Percentiles rank a stretch among this genome's conserved stretches.
Conservation (phyloP, 2,888 invertebrate genomes). For the Lithophane semibrunnea region DNA sequence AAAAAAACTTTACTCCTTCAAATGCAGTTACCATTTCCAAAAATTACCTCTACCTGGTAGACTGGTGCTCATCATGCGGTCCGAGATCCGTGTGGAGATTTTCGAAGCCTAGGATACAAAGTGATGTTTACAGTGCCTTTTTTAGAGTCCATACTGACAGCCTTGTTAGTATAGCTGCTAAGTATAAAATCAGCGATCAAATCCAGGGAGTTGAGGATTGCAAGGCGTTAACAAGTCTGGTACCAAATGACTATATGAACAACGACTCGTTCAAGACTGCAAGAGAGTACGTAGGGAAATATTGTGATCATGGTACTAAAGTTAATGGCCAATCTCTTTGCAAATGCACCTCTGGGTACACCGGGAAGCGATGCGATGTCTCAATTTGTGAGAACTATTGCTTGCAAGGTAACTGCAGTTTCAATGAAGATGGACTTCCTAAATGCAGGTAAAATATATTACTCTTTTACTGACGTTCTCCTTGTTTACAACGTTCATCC, state of each 20-base stretch:
- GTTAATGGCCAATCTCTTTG: background rate
- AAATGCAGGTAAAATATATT: constrained; percentile 3
- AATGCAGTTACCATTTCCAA: background rate
- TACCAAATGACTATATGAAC: background rate
- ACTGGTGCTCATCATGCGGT: no score
- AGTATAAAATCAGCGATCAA: constrained; percentile 3
- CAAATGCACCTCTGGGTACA: constrained; percentile 8
- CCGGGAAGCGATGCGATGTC: background rate
- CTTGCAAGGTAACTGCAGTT: background rate
- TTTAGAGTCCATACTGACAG: background rate
- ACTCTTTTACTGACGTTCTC: no score
- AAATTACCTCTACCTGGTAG: accelerated
- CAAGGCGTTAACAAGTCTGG: no score
- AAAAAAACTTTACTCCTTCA: background rate
- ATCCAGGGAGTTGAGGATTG: constrained; percentile 2
- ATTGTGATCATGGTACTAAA: constrained; percentile 7
- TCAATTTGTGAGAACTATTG: constrained; percentile 12
- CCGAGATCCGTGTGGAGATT: background rate
- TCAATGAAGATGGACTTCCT: background rate
- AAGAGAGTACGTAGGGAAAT: background rate
- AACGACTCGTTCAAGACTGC: background rate
- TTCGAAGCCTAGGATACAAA: no score
- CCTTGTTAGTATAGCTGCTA: background rate
- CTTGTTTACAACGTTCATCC: background rate
- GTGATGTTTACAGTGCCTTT: accelerated